Percentiles rank a stretch among this genome's conserved stretches.
phyloP scores from a whole-genome alignment of 2,888 invertebrate species.

The Nymphalis c-album region DNA sequence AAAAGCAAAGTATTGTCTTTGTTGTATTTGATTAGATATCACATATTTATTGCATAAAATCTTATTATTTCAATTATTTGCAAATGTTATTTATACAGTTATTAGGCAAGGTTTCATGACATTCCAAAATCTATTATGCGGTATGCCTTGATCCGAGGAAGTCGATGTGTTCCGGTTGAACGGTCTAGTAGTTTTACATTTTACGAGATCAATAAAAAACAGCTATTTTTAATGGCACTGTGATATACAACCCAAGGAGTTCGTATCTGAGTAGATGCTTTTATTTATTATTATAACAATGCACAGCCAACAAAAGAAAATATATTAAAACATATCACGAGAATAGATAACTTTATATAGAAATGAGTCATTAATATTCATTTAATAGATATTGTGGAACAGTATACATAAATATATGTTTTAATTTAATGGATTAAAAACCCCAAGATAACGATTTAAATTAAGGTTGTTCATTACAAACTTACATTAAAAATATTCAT shows the following conservation, averaged over 20 bases:
- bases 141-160: conserved; percentile 38
- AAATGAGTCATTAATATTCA: too few relatives aligned
- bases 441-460: too few relatives aligned
- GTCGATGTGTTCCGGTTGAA: conserved; percentile 37
- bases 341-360: too few relatives aligned
- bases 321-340: too few relatives aligned
- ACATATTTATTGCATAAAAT: too few relatives aligned
- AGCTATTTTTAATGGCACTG: conserved; percentile 37
- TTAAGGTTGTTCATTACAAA: too few relatives aligned
- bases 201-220: conserved; percentile 39
- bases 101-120: conserved; percentile 18
- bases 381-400: too few relatives aligned
- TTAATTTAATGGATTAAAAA: too few relatives aligned
- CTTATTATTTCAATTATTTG: too few relatives aligned
- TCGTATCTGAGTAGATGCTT: conserved; percentile 4
- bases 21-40: background rate
- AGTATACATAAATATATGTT: too few relatives aligned
- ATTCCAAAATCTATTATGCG: conserved; percentile 33
- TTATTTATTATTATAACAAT: background rate
- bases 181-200: conserved; percentile 35
- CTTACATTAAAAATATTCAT: too few relatives aligned
- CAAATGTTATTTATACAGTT: background rate
- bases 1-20: background rate
- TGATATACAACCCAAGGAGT: conserved; percentile 22
- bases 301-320: background rate